Conservation (phyloP, 2,113 vertebrate genomes). For the Mohoua ochrocephala region DNA sequence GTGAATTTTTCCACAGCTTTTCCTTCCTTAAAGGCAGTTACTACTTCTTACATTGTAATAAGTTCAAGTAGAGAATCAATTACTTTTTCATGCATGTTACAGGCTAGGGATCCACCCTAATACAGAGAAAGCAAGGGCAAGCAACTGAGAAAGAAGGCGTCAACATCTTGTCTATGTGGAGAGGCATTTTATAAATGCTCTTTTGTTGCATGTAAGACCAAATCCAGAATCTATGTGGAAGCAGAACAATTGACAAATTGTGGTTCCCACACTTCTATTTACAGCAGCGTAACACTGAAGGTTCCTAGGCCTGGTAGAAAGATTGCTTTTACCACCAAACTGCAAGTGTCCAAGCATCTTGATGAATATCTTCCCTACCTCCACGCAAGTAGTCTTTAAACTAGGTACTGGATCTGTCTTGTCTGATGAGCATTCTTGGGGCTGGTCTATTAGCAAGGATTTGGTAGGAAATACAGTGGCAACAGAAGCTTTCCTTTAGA, state of each 20-base stretch:
- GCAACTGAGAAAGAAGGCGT: not conserved
- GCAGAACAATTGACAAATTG: not conserved
- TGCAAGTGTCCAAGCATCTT: not conserved
- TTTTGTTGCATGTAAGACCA: not conserved
- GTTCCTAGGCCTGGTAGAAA: not conserved
- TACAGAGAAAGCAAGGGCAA: not conserved
- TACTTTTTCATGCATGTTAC: not conserved
- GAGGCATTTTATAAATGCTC: not conserved
- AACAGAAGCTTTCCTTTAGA: not conserved
- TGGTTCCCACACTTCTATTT: not conserved
- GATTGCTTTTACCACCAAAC: not conserved
- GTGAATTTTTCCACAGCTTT: not conserved
- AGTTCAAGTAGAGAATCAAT: not conserved
- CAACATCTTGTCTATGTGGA: not conserved
- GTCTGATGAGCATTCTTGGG: not conserved
- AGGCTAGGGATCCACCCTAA: not conserved
- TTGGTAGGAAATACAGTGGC: not conserved
- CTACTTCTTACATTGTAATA: not conserved
- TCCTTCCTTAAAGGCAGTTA: not conserved
- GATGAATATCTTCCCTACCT: not conserved
- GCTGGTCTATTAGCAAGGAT: not conserved
- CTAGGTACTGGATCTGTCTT: not conserved
- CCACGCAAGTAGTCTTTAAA: not conserved
- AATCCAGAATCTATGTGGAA: not conserved
- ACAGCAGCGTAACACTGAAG: not conserved